A percentile compares a stretch with the other conserved stretches of the same genome.
These are phyloP conservation scores for Himalopsyche anomala DNA, from an alignment of 2,888 invertebrate species.

Conservation along the genomic window DNA sequence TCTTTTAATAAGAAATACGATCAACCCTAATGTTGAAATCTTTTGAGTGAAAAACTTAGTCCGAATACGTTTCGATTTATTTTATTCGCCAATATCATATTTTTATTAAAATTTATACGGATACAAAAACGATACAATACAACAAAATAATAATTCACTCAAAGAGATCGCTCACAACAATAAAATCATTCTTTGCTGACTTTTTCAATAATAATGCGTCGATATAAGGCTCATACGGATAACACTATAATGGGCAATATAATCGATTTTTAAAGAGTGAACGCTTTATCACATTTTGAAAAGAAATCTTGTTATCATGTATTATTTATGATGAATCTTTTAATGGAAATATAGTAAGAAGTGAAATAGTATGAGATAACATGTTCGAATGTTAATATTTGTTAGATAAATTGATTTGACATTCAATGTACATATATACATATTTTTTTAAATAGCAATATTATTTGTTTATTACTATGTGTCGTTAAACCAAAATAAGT, in stretches of 20 bases:
- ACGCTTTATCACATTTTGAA: neutral
- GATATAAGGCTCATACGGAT: neutral
- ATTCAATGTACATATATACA: too few relatives aligned
- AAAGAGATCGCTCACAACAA: neutral
- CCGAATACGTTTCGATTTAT: neutral
- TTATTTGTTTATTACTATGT: too few relatives aligned
- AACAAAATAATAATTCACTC: neutral
- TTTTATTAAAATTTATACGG: conserved; percentile 13
- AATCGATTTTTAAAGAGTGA: neutral
- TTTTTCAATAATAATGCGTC: conserved; percentile 1
- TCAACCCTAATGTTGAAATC: too few relatives aligned
- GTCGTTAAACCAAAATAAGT: too few relatives aligned
- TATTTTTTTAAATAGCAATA: too few relatives aligned
- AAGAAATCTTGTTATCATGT: too few relatives aligned
- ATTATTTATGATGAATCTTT: too few relatives aligned
- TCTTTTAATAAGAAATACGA: too few relatives aligned
- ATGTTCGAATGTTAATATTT: too few relatives aligned
- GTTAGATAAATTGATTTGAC: too few relatives aligned
- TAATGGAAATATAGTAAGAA: too few relatives aligned
- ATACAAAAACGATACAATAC: neutral
- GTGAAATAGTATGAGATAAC: too few relatives aligned
- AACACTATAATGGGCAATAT: neutral
- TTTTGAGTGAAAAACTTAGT: neutral
- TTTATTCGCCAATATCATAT: neutral
- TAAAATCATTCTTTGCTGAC: conserved; percentile 15